Evolutionary conservation across 1,140 invertebrate species (phyloP).

Genomic region (Delia radicum): DNA sequence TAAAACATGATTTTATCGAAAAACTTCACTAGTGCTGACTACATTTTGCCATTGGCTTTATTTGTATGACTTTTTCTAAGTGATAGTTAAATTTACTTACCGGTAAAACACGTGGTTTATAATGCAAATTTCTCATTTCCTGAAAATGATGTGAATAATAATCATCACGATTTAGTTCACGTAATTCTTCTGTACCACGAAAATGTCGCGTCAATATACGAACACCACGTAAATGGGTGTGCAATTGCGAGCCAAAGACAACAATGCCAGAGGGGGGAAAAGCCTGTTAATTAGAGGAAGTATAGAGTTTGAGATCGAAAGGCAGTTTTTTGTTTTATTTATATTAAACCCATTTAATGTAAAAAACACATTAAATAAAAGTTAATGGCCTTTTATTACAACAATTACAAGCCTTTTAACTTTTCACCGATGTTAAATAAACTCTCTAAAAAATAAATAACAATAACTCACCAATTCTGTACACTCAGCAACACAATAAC

Average conservation of each 20-base stretch:
- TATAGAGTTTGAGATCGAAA: neutral
- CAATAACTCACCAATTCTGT: conserved; percentile 72
- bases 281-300: conserved; percentile 60
- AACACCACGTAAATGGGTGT: conserved; percentile 92
- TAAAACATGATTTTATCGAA: too few species aligned
- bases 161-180: conserved; percentile 86
- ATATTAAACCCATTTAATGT: conserved; percentile 6
- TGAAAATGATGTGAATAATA: conserved; percentile 99
- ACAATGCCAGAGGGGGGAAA: conserved; percentile 81
- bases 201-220: conserved; percentile 83
- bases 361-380: neutral
- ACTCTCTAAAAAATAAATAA: too few species aligned
- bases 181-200: conserved; percentile 74
- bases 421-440: too few species aligned
- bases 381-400: neutral
- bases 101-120: conserved; percentile 77
- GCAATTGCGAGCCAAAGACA: conserved; percentile 95
- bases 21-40: too few species aligned
- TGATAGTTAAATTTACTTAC: too few species aligned
- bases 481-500: conserved; percentile 91
- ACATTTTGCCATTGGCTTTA: too few species aligned
- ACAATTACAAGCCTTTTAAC: neutral
- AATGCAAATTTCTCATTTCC: conserved; percentile 87
- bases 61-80: too few species aligned
- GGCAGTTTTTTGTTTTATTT: neutral